Base-by-base conservation (phyloP, 2,113 vertebrate species). In the Chloroceryle aenea region DNA sequence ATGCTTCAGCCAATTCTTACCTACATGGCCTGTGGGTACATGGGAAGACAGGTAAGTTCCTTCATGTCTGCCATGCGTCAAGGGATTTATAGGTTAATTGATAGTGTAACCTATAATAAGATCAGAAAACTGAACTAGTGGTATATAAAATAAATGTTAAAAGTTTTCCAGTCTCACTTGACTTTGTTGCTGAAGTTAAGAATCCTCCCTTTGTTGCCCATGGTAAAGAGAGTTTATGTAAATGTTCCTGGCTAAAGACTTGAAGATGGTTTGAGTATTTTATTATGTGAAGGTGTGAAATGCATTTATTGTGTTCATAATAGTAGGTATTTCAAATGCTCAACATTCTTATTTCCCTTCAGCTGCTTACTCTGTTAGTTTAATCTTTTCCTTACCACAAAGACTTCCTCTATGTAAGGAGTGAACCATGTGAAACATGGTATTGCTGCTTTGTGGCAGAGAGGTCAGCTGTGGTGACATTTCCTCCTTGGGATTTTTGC, bases 11-110 rank as follows among this genome's bases (percentile, higher is more conserved):
- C 99, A 78, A 99, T 99, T 97, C 98, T 99, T 96, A 99, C 99
- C 16, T 99, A 99, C 97, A 99, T 99, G 99, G 99, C 99, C 80
- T 99, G 99, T 97, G 99, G 99, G 2, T 99, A 99, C 97, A 99
- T 99, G 99, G 99, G 99, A 85, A 98, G 99, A 97, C 99, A 99
- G 97, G 99, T 99, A 95, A 96, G 98, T 94, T 92, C 47, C 64
- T 8, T 72, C 45, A 25, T 61, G 27, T 72, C 79, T 64, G 22
- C 50, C 34, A 6, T 58, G 8, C 21, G 62, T 85, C 36, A 74
- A 55, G 29, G 52, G 38, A 56, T 15, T 77, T 91, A 29, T 5
- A 45, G 13, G 10, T 68, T 26, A 19, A 23, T 68, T 82, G 40
- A 12, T 61, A 11, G 40, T 79, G 6, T 87, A 64, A 53, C 42